These are phyloP conservation scores for Drusus annulatus DNA, from an alignment of 1,140 invertebrate species.

Conservation along the genomic window DNA sequence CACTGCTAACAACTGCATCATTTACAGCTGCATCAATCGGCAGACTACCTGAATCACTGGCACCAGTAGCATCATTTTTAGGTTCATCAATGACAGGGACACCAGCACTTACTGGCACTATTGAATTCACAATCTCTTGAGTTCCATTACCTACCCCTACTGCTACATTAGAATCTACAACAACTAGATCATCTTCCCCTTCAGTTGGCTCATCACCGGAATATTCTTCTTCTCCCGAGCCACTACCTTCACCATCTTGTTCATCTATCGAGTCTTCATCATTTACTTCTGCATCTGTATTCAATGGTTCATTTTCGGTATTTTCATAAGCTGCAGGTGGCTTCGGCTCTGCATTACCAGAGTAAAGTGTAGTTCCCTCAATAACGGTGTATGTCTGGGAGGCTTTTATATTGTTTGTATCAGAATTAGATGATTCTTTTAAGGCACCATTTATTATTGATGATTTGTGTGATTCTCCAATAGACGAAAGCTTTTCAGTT, in stretches of 20 bases:
- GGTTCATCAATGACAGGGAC: too few relatives aligned
- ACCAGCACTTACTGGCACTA: too few relatives aligned
- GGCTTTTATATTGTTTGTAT: slow-evolving; percentile 64
- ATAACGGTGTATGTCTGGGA: slow-evolving; percentile 66
- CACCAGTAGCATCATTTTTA: too few relatives aligned
- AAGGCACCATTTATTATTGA: slow-evolving; percentile 7
- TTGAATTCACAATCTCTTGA: too few relatives aligned
- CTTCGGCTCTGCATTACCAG: background rate
- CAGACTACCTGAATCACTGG: too few relatives aligned
- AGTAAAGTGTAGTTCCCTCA: slow-evolving; percentile 68
- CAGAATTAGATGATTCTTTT: background rate
- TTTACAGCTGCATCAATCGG: too few relatives aligned
- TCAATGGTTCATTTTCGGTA: slow-evolving; percentile 34
- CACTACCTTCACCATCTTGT: slow-evolving; percentile 39
- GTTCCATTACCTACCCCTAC: too few relatives aligned
- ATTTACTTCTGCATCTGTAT: slow-evolving; percentile 24
- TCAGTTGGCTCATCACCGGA: slow-evolving; percentile 5
- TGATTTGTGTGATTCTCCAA: background rate
- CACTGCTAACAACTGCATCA: too few relatives aligned
- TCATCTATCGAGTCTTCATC: slow-evolving; percentile 35
- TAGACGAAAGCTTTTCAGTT: slow-evolving; percentile 20
- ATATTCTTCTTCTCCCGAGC: slow-evolving; percentile 17
- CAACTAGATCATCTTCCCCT: background rate
- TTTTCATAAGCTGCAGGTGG: slow-evolving; percentile 57
- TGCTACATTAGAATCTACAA: too few relatives aligned